A percentile compares a stretch with the other conserved stretches of the same genome.
phyloP scores from a whole-genome alignment of 2,113 vertebrate genomes.

The Athene noctua region DNA sequence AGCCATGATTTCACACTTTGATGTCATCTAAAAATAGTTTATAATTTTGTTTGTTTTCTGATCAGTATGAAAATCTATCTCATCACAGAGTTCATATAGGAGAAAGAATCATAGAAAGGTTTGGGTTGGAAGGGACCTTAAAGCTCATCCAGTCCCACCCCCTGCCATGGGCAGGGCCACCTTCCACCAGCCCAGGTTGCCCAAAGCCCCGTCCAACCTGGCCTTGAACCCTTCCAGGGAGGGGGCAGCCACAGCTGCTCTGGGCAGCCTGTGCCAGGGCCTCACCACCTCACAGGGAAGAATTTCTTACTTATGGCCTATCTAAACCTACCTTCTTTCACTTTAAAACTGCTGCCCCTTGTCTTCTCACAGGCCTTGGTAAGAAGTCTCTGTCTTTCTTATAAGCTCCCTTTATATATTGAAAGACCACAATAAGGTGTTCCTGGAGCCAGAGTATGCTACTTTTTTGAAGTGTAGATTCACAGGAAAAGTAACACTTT shows the following conservation, averaged over 20 bases:
- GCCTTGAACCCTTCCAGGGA: not conserved
- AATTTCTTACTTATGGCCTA: not conserved
- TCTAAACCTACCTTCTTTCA: not conserved
- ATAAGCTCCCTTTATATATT: not conserved
- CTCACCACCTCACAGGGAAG: fast-evolving
- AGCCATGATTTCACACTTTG: not conserved
- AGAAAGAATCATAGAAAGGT: not conserved
- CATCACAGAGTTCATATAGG: not conserved
- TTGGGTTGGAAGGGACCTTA: not conserved
- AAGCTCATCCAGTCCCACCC: fast-evolving
- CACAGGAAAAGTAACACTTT: not conserved
- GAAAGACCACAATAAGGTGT: not conserved
- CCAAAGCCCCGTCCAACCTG: fast-evolving
- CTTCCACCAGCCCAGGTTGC: fast-evolving
- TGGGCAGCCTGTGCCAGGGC: not conserved
- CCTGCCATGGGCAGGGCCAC: not conserved
- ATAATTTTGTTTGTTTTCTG: not conserved
- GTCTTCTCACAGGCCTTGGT: not conserved
- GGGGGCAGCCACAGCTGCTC: not conserved
- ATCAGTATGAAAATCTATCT: not conserved
- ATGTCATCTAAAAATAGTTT: not conserved
- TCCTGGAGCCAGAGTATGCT: not conserved
- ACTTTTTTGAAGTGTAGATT: not conserved
- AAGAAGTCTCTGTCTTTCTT: not conserved
- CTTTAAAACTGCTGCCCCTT: not conserved